Evolutionary conservation across 1,140 invertebrate genomes (phyloP), one percentile per base, ranked within the genome.

Genomic region (Trichomalopsis sarcophagae): DNA sequence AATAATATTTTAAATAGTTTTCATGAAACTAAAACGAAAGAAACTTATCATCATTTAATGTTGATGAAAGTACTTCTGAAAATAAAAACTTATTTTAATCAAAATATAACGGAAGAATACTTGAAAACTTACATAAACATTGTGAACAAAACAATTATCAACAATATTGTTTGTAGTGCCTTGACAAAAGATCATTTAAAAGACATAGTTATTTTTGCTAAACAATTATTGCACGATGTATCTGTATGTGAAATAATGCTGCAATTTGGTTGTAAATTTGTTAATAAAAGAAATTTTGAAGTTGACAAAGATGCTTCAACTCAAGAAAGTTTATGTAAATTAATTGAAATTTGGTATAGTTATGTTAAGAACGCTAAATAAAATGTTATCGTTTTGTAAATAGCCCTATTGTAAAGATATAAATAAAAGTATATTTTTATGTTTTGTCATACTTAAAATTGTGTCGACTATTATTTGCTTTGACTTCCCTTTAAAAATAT

Each of bases 221-320:
- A 84, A 81, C 55, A 77, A n/a, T 36, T 90, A n/a, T 82, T 88
- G 2, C 84, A 84, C 9, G 82, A 89, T 82, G 23, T 88, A n/a
- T 85, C 86, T 6, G 90, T 90, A 79, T 91, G 88, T 78, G 87
- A 90, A 69, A 87, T 89, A 87, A 87, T 91, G 62, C 62, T 89
- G 17, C 47, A 87, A 76, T 89, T 89, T 86, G 91, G 89, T 55
- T 90, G 87, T 86, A 74, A 89, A 77, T 92, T 87, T 88, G 69
- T 90, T 50, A 76, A 79, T 30, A 75, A 68, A 33, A 76, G 47
- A 9, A 75, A 85, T 75, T 10, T 27, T 36, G 50, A 68, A 33
- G 1, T 21, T 55, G 76, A 78, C 23, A 27, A 36, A 11, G 23
- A 68, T 14, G 2, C 14, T 47, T 77, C 71, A 11, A 73, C 4